Percentiles rank a stretch among this genome's conserved stretches.
These are phyloP conservation scores for Pseudomugil tenellus DNA, from an alignment of 2,797 vertebrate genomes.

Conservation along the genomic window DNA sequence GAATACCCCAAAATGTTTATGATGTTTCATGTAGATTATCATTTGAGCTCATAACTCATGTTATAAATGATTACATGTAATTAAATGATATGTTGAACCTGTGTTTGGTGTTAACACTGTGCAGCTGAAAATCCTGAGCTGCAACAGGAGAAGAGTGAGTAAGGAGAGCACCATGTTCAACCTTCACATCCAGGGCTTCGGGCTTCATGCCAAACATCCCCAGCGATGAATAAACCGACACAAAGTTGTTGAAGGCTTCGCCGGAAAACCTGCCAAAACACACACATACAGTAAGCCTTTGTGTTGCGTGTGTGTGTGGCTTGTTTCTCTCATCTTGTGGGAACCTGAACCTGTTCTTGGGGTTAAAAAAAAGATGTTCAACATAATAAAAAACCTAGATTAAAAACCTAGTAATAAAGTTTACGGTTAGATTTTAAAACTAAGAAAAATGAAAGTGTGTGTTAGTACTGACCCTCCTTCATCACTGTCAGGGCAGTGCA, in stretches of 20 bases:
- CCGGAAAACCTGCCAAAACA: constrained; percentile 81
- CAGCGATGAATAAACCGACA: constrained; percentile 87
- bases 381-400: no score
- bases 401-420: no score
- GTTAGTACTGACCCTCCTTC: constrained; percentile 83
- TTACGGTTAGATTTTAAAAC: not conserved
- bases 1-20: not conserved
- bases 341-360: not conserved
- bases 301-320: not conserved
- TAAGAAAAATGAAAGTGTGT: not conserved
- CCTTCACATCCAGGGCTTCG: constrained; percentile 91
- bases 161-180: constrained; percentile 56
- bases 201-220: constrained; percentile 84
- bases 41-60: not conserved
- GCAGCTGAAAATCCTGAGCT: not conserved
- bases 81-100: not conserved
- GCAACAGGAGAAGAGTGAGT: not conserved
- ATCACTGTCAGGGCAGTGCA: constrained; percentile 80
- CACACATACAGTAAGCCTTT: constrained; percentile 44
- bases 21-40: not conserved
- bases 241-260: constrained; percentile 85
- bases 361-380: not conserved
- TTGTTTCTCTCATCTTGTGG: not conserved
- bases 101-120: not conserved
- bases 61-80: not conserved